phyloP scores from a whole-genome alignment of 2,888 invertebrate genomes.

The Metacarcinus magister region DNA sequence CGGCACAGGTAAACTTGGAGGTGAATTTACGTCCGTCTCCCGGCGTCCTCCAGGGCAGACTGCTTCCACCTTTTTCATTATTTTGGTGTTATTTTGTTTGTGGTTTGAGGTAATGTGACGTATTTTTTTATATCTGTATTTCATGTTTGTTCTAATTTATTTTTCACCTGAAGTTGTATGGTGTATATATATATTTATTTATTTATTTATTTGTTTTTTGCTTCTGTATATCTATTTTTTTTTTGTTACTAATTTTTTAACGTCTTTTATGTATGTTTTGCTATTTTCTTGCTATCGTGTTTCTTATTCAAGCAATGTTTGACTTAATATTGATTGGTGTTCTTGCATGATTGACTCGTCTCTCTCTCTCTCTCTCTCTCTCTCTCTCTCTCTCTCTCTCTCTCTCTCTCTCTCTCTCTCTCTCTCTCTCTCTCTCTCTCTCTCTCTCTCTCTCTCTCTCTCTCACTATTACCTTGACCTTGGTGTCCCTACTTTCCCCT shows the following conservation, averaged over 20 bases:
- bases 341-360: background rate
- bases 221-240: background rate
- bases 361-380: background rate
- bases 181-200: too few species aligned
- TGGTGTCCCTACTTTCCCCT: background rate
- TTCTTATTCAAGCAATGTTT: background rate
- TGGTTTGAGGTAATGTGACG: too few species aligned
- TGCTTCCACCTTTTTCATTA: background rate
- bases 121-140: too few species aligned
- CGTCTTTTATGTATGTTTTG: background rate
- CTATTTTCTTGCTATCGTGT: background rate
- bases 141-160: too few species aligned
- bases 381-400: background rate
- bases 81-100: background rate
- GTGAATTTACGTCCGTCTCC: background rate
- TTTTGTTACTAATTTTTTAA: background rate
- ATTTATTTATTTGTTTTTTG: too few species aligned
- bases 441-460: slow-evolving; percentile 30
- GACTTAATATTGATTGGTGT: background rate
- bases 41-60: background rate
- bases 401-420: background rate
- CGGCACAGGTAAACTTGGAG: background rate
- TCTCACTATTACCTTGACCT: background rate
- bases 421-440: background rate
- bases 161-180: too few species aligned